Conservation (phyloP, 2,888 invertebrate species). For the Panopea generosa region DNA sequence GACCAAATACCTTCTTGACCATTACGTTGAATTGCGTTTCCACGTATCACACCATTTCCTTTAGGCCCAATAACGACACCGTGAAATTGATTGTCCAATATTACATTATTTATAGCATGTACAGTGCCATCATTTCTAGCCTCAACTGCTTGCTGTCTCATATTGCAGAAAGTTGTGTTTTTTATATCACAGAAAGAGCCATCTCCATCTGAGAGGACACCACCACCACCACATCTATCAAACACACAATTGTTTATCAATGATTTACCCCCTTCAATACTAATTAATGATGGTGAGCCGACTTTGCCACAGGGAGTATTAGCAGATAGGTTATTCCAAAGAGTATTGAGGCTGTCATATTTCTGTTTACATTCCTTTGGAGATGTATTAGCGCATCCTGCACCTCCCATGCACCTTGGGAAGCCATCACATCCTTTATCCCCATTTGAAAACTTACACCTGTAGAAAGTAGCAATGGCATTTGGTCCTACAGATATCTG, state of each 20-base stretch:
- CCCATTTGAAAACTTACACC: slow-evolving; percentile 37
- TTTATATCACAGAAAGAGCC: slow-evolving; percentile 20
- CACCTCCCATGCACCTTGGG: slow-evolving; percentile 9
- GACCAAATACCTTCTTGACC: too few species aligned
- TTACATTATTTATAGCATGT: slow-evolving; percentile 16
- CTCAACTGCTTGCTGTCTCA: slow-evolving; percentile 43
- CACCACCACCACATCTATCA: slow-evolving; percentile 7
- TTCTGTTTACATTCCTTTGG: background rate
- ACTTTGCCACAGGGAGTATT: background rate
- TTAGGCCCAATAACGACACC: too few species aligned
- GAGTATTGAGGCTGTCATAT: background rate
- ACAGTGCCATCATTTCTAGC: slow-evolving; percentile 29
- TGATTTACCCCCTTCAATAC: slow-evolving; percentile 11
- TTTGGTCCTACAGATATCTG: slow-evolving; percentile 4
- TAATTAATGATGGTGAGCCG: slow-evolving; percentile 30
- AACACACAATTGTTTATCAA: slow-evolving; percentile 37
- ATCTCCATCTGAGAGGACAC: slow-evolving; percentile 13
- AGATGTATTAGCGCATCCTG: slow-evolving; percentile 12
- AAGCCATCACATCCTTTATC: slow-evolving; percentile 16
- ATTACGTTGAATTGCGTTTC: too few species aligned
- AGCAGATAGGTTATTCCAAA: background rate
- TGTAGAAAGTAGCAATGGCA: slow-evolving; percentile 20
- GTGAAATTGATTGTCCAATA: slow-evolving; percentile 35
- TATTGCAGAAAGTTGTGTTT: slow-evolving; percentile 15
- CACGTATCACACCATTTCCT: too few species aligned